Conservation (phyloP, 2,888 invertebrate genomes). For the Lymantria dispar region DNA sequence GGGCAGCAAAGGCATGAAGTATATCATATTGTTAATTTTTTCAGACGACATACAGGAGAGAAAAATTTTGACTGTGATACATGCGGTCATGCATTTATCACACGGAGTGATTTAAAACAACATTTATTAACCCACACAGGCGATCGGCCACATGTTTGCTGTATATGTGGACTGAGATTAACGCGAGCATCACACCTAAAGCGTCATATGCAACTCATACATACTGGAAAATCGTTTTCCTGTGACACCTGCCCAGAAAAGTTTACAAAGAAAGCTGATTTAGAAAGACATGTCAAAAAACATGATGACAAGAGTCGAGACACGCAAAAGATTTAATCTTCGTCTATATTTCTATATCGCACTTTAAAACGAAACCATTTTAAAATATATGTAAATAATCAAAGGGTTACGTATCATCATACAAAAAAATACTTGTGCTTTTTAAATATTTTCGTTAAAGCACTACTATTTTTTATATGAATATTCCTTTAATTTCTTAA, state of each 20-base stretch:
- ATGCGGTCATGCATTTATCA: slow-evolving; percentile 69
- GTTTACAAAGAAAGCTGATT: slow-evolving; percentile 47
- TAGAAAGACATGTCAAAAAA: slow-evolving; percentile 49
- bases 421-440: too few species aligned
- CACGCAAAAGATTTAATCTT: background rate
- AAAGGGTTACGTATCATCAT: too few species aligned
- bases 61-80: slow-evolving; percentile 69
- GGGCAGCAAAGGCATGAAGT: too few species aligned
- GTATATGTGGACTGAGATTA: slow-evolving; percentile 62
- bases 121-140: slow-evolving; percentile 66
- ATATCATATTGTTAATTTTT: slow-evolving; percentile 18
- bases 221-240: slow-evolving; percentile 37
- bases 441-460: too few species aligned
- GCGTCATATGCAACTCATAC: slow-evolving; percentile 60
- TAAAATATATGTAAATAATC: too few species aligned
- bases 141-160: slow-evolving; percentile 63
- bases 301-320: slow-evolving; percentile 19
- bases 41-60: slow-evolving; percentile 74
- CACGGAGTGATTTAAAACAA: slow-evolving; percentile 70
- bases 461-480: too few species aligned
- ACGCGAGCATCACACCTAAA: slow-evolving; percentile 68
- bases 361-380: too few species aligned
- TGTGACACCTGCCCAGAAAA: slow-evolving; percentile 47
- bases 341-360: background rate
- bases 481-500: too few species aligned